These are phyloP conservation scores for Parauchenoglanis punctatus DNA, from an alignment of 2,797 vertebrate species.

Conservation along the genomic window DNA sequence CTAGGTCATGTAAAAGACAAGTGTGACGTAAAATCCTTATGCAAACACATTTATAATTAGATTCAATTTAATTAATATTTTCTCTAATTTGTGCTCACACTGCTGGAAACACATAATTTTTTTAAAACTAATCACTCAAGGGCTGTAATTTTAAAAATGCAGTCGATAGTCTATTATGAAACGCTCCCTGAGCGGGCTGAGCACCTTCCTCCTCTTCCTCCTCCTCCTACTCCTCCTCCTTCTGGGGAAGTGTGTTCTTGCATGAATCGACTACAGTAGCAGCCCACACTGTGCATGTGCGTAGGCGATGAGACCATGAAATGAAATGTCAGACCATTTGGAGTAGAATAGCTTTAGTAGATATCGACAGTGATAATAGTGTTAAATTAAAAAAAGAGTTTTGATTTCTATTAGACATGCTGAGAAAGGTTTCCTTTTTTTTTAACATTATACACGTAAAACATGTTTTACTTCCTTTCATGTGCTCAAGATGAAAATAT, in stretches of 20 bases:
- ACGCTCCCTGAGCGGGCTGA: background rate
- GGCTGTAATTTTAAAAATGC: constrained; percentile 25
- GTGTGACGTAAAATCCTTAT: constrained; percentile 50
- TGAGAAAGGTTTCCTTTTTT: background rate
- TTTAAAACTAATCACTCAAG: constrained; percentile 21
- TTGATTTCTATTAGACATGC: constrained; percentile 2
- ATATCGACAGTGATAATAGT: constrained; percentile 21
- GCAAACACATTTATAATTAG: constrained; percentile 55
- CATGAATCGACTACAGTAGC: constrained; percentile 39
- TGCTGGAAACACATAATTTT: constrained; percentile 27
- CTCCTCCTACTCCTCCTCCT: constrained; percentile 34
- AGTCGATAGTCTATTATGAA: constrained; percentile 36
- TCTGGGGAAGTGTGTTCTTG: constrained; percentile 25
- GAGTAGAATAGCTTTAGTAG: constrained; percentile 26
- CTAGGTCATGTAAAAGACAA: constrained; percentile 50
- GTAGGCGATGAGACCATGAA: constrained; percentile 37
- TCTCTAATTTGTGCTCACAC: constrained; percentile 49
- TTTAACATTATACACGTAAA: background rate
- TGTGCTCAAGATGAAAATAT: background rate
- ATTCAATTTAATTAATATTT: constrained; percentile 56
- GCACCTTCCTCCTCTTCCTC: constrained; percentile 35
- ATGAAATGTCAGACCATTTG: constrained; percentile 33
- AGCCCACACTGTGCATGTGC: constrained; percentile 26
- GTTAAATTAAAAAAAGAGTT: background rate
- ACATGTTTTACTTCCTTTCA: background rate